Evolutionary conservation across 2,797 vertebrate genomes (phyloP), one percentile per base, ranked within the genome.

Genomic region (Melanotaenia maccullochi): DNA sequence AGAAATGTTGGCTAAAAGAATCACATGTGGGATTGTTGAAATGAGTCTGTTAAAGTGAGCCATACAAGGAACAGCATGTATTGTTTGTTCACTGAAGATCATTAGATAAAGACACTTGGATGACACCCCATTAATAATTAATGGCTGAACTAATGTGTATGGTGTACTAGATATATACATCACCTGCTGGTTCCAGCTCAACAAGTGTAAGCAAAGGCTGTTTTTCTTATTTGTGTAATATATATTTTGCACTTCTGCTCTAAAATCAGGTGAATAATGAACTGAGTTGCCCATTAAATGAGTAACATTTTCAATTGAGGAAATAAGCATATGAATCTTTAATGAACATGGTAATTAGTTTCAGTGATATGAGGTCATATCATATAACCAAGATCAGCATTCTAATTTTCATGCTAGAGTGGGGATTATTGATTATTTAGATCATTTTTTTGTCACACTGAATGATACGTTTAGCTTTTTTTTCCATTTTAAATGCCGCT

Each of bases 1-100:
- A 76, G 76, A 81, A 78, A 73, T 63, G 44, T 75, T 74, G 77
- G 73, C 76, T 71, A 56, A 33, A 61, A 70, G 71, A 85, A 70
- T 62, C 58, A 54, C 68, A 68, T 73, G 81, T 78, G 74, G 85
- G 80, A 79, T 84, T 65, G 68, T 75, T 84, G 75, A 67, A 73
- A 66, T 68, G 65, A 85, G 81, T 74, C 73, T 28, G 44, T 75
- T 24, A 57, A 36, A 52, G 56, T 71, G 74, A 56, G 68, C 75
- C 68, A 69, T 38, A 55, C 22, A 60, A 75, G 63, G 44, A 68
- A 47, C 42, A 24, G 35, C 70, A 47, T 73, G 71, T 28, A 57
- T 76, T 75, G 73, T 86, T 85, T 85, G 54, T 38, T 75, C 70
- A 9, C 69, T 68, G 71, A 58, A 40, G 65, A 74, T 68, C 62